Evolutionary conservation across 2,797 vertebrate species (phyloP), one percentile per base, ranked within the genome.

Genomic region (Myotis findleyi): DNA sequence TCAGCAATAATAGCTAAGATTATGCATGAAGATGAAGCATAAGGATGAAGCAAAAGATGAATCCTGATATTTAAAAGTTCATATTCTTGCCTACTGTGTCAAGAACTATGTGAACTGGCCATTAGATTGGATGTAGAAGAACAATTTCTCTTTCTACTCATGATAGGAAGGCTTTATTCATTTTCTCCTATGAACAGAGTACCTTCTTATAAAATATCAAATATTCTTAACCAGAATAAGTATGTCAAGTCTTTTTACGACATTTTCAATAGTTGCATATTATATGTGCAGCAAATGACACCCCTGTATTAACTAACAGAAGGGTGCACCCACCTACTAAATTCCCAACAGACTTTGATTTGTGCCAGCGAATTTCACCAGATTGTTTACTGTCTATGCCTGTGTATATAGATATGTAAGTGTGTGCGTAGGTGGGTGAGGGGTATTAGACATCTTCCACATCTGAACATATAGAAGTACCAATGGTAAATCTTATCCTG

Each of bases 191-290:
- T 84, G 91, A 92, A 81, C 92, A 27, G 30, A 87, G 84, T 93
- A 73, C 76, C 77, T 94, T 95, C 69, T 87, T 62, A 73, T 68
- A 76, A 93, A 96, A 97, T 95, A 69, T 97, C 95, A 96, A 79
- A 90, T 95, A 91, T 91, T 95, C 57, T 95, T 95, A 73, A 89
- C 66, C 81, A 75, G 47, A 96, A 66, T 95, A 93, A 94, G 25
- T 73, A 27, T 84, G 76, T 92, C 89, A 93, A 80, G 73, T 95
- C n/a, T 13, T 96, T 94, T 83, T 57, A 55, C 90, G 87, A 92
- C 89, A 82, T 95, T 96, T 97, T 81, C 89, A 90, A 36, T 41
- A 76, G 49, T 84, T 41, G 1, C 81, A 57, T 80, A 76, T 86
- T 72, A 20, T 36, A 69, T 80, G 38, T 83, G n/a, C 47, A 92